A percentile compares a stretch with the other conserved stretches of the same genome.
phyloP scores from a whole-genome alignment of 2,888 invertebrate genomes.

The Cheilosia pagana region DNA sequence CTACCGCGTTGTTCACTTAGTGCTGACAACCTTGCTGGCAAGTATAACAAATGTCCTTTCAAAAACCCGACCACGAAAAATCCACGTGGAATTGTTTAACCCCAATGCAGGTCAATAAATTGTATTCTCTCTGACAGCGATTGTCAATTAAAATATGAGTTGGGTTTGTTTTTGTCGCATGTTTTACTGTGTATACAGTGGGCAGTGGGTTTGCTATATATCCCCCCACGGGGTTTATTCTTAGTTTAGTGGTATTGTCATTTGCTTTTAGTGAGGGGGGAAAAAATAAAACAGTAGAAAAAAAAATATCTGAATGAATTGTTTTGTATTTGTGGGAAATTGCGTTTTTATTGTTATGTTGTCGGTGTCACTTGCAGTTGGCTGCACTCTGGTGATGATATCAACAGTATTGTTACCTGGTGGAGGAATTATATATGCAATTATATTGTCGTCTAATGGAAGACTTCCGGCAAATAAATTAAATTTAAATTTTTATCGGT shows the following conservation, averaged over 20 bases:
- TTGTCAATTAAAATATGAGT: constrained; percentile 27
- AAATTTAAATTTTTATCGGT: constrained; percentile 22
- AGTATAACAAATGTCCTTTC: constrained; percentile 31
- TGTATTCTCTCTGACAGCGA: constrained; percentile 10
- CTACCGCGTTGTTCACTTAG: not conserved
- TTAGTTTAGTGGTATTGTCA: not conserved
- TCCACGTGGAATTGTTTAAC: not conserved
- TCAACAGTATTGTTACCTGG: not conserved
- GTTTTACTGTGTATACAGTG: not conserved
- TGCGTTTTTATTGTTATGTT: constrained; percentile 1
- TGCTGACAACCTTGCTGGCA: constrained; percentile 2
- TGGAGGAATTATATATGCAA: constrained; percentile 30
- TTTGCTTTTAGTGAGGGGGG: not conserved
- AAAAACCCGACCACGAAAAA: not conserved
- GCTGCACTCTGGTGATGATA: not conserved
- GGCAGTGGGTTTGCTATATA: not conserved
- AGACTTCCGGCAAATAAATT: constrained; percentile 11
- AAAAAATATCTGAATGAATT: too few relatives aligned
- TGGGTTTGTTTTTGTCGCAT: constrained; percentile 15
- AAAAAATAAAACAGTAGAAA: not conserved
- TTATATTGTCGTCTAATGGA: constrained; percentile 42
- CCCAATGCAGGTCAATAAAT: constrained; percentile 38
- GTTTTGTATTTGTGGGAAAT: not conserved
- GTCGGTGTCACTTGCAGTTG: constrained; percentile 23
- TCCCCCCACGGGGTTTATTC: not conserved